Evolutionary conservation across 2,113 vertebrate genomes (phyloP), one percentile per base, ranked within the genome.

Genomic region (Thinocorus orbignyianus): DNA sequence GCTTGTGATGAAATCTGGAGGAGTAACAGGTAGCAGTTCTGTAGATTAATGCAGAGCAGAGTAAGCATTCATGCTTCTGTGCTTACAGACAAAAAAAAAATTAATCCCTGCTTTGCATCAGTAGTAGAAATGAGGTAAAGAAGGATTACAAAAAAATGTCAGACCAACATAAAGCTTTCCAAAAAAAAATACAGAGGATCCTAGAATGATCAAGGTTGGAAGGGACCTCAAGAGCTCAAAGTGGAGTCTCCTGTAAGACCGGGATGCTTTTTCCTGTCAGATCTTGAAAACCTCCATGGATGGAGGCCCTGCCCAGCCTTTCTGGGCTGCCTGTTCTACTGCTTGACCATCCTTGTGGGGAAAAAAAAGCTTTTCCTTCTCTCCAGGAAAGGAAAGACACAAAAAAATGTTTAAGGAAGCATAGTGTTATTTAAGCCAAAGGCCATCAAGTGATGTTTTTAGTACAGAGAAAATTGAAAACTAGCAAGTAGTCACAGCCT

Each of bases 231-330:
- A 30, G 22, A 66, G 14, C 28, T 74, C 46, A 37, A 57, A 58
- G 60, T 16, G 28, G 18, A 8, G 44, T 73, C 41, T 42, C 39
- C 13, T 33, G 4, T 3, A 62, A 77, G 26, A 49, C 11, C 15
- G 22, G 37, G 30, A 30, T 82, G 24, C 77, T 83, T 57, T 60
- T 19, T 31, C 13, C 35, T 26, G n/a, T 23, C 41, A 13, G 24
- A 2, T 30, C 64, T 31, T 37, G 17, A 33, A 88, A 52, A 23
- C 14, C 7, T 42, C 10, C 10, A 8, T 0, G 10, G 26, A 26
- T 1, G 14, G 24, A 57, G n/a, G 16, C 28, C 25, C 49, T 2
- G 1, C 13, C 7, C 3, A 1, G 30, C n/a, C 55, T 26, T 37
- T 11, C 13, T 1, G 14, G 3, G 17, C 3, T 58, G n/a, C n/a